Conservation (phyloP, 2,113 vertebrate species). For the Oceanites oceanicus region DNA sequence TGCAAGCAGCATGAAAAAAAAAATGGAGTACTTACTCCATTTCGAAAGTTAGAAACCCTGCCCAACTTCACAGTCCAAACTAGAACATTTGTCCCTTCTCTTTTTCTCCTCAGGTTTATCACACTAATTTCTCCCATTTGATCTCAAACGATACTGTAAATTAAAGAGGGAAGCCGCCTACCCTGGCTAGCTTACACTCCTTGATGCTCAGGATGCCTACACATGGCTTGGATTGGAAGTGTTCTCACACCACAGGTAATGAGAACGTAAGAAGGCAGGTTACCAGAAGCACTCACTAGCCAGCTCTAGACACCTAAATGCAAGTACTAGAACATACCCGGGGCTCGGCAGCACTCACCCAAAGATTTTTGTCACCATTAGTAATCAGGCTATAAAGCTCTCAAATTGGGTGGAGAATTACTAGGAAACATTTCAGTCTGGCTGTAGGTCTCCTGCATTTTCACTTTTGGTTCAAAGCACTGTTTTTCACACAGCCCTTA, state of each 20-base stretch:
- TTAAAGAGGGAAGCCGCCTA: not conserved
- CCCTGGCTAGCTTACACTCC: not conserved
- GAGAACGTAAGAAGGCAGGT: not conserved
- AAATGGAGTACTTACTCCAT: rapidly evolving
- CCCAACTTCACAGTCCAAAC: not conserved
- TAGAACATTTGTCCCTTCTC: not conserved
- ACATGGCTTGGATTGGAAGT: not conserved
- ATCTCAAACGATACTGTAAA: not conserved
- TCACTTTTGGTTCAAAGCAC: not conserved
- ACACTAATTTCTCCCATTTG: not conserved
- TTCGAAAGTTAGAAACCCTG: not conserved
- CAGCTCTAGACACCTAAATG: not conserved
- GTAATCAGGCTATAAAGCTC: not conserved
- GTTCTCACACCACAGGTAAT: not conserved
- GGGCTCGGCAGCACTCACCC: not conserved
- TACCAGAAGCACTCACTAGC: not conserved
- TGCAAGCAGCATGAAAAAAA: not conserved
- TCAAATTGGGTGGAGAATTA: not conserved
- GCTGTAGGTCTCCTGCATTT: not conserved
- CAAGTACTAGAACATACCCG: not conserved
- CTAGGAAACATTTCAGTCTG: not conserved
- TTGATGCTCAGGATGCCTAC: not conserved
- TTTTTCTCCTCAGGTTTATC: not conserved
- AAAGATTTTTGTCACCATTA: not conserved
- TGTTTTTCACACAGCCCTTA: not conserved